Percentiles rank a stretch among this genome's conserved stretches.
Conservation (phyloP, 2,113 vertebrate species). For the Odocoileus virginianus region DNA sequence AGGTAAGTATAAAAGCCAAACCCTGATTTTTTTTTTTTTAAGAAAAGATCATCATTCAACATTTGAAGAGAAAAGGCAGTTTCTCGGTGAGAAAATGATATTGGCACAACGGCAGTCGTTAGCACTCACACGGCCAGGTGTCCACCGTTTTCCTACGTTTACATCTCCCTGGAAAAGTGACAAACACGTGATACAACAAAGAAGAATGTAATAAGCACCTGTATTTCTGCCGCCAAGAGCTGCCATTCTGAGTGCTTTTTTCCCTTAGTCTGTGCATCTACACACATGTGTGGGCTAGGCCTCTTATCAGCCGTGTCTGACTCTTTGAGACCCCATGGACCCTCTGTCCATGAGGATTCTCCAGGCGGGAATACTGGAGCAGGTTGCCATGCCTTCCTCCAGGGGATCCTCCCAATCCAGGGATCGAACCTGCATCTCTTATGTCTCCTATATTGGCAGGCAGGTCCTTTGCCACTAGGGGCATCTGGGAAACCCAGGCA, state of each 20-base stretch:
- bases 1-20: neutral
- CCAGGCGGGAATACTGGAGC: neutral
- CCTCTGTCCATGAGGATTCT: neutral
- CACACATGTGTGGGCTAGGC: neutral
- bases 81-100: neutral
- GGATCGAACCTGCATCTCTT: neutral
- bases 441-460: neutral
- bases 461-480: neutral
- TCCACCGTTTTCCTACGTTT: neutral
- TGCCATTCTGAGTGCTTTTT: neutral
- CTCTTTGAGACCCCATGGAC: neutral
- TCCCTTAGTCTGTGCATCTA: neutral
- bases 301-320: neutral
- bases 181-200: neutral
- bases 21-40: neutral
- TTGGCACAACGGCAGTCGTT: too few relatives aligned
- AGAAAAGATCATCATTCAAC: neutral
- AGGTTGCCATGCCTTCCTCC: neutral
- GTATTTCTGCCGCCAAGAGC: neutral
- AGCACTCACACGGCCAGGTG: fast-evolving
- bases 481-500: neutral
- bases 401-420: neutral
- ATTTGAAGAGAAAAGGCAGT: neutral
- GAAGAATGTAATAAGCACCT: neutral
- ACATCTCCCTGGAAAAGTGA: neutral